Base-by-base conservation (phyloP, 2,113 vertebrate species). In the Furnarius figulus region DNA sequence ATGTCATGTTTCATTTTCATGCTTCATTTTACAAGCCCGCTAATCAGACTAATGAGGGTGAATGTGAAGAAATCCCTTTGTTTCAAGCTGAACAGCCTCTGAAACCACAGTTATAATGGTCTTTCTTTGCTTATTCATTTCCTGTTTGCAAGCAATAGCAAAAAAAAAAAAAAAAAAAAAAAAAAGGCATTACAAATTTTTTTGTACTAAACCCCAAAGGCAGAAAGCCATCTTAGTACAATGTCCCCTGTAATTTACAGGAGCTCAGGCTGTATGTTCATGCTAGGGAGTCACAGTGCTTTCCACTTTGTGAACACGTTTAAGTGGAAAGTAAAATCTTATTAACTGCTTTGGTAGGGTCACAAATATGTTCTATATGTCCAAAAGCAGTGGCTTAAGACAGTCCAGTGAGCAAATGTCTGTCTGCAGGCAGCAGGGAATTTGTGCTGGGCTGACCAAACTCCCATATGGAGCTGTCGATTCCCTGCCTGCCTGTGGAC, bases 11-110 rank as follows among this genome's bases (percentile, higher is more conserved):
- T 95, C 78, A 96, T 97, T 94, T 96, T 95, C 95, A 95, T 93
- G 92, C 96, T 92, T 93, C 95, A 77, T 93, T 95, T 97, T 96
- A 91, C 90, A 95, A 92, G 77, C 65, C 75, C 68, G 25, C 76
- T 97, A 97, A 97, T 97, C 96, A 96, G 84, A 97, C 86, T 97
- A 97, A 97, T 97, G 96, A 97, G 97, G 78, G 44, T 96, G 94
- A 97, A 87, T 90, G 91, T 90, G 94, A 97, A 93, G 70, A 97
- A 97, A 93, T 87, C 55, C 79, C 74, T 97, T 97, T 97, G 96
- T 97, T 95, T 93, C 74, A 90, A 89, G 55, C 33, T 93, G 75
- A 86, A 91, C 89, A 78, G 90, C 55, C 79, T 94, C 93, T 94
- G 92, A 89, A 93, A 85, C 77, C 76, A 67, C 52, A 55, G 46